A percentile compares a stretch with the other conserved stretches of the same genome.
Evolutionary conservation across 2,113 vertebrate species (phyloP).

Genomic region (Ceyx cyanopectus): DNA sequence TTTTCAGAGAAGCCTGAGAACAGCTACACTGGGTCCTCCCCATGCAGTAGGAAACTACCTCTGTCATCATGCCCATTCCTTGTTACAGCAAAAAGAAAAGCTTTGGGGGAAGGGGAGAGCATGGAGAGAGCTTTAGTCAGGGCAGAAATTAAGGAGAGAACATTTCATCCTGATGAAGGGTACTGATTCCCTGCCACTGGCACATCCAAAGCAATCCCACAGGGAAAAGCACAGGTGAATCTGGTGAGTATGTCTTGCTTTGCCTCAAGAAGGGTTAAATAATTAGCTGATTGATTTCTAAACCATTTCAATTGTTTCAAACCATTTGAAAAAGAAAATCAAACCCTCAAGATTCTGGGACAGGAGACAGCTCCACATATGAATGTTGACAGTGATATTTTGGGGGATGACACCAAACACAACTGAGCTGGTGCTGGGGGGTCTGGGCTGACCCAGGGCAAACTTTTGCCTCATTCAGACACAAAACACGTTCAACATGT

Average conservation of each 20-base stretch:
- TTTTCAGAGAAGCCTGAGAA: not conserved
- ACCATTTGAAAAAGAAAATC: not conserved
- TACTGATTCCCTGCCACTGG: not conserved
- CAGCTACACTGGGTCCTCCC: not conserved
- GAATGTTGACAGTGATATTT: accelerated
- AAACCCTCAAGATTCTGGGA: accelerated
- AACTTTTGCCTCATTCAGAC: not conserved
- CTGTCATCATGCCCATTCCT: not conserved
- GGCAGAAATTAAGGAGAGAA: not conserved
- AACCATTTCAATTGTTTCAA: not conserved
- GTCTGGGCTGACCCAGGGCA: not conserved
- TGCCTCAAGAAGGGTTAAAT: not conserved
- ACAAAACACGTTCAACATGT: not conserved
- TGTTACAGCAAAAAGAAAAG: not conserved
- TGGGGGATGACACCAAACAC: not conserved
- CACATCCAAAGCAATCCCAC: not conserved
- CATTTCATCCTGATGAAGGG: not conserved
- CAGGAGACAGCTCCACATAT: not conserved
- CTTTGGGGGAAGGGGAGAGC: not conserved
- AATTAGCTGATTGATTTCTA: not conserved
- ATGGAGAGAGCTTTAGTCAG: not conserved
- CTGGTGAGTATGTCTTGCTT: not conserved
- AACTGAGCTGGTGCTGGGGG: not conserved
- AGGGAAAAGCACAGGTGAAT: accelerated
- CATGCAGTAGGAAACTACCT: not conserved